Base-by-base conservation (phyloP, 2,888 invertebrate genomes). In the Lycaena phlaeas region DNA sequence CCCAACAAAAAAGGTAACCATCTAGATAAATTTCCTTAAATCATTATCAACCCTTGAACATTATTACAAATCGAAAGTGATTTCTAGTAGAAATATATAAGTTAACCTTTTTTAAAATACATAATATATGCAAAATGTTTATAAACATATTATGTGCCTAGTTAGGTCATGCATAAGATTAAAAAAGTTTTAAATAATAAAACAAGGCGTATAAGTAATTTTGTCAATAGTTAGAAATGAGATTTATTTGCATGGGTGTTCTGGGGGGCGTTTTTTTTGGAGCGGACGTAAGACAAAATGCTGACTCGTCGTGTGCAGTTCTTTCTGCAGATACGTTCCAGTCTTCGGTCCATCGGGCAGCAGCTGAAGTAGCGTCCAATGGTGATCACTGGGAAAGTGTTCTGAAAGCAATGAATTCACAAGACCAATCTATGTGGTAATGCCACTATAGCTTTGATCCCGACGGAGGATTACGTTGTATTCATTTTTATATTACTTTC, bases 361-460 rank as follows among this genome's bases (percentile, higher is more conserved):
- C 88, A 65, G 75, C 74, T 68, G 87, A 88, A 67, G 88, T 88
- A 64, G 87, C 88, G 68, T 72, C 79, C 76, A 87, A 87, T 76
- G 88, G 88, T 63, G 88, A 88, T 84, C 87, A 85, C 70, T 88
- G 87, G 85, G 89, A 89, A 87, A 87, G 87, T 78, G 86, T 86
- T 74, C 86, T 89, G 85, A 85, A 84, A 78, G 72, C 82, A 53
- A 78, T 82, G 57, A 77, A 78, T 68, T 68, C 79, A 71, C 84
- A 82, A 78, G 82, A 85, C 57, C 76, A 75, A 71, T 77, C 72
- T 68, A 68, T 84, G 84, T 85, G 85, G 85, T 85, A 85, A 85
- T 79, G 70, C 77, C 76, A 77, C 79, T 70, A 61, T 68, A 65
- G 51, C 60, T 56, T 60, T 61, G 59, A 59, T 62, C 63, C 64